Evolutionary conservation across 2,888 invertebrate genomes (phyloP).

Genomic region (Agrilus biguttatus): DNA sequence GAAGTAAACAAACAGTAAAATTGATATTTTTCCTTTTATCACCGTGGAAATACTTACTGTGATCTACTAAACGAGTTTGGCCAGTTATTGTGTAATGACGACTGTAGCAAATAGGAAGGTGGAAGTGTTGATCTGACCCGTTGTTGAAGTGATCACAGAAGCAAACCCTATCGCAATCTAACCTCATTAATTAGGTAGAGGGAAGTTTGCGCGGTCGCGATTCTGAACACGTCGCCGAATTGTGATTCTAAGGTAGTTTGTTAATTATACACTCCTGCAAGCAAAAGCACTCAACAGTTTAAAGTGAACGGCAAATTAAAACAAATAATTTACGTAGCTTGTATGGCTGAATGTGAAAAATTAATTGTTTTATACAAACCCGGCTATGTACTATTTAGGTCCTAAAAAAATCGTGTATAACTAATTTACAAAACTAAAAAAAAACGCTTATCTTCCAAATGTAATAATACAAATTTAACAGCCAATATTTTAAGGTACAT

Average conservation of each 20-base stretch:
- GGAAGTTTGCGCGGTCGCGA: slow-evolving; percentile 16
- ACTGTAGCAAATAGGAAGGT: not conserved
- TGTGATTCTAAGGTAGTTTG: slow-evolving; percentile 32
- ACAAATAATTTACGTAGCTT: slow-evolving; percentile 24
- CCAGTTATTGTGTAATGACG: too few species aligned
- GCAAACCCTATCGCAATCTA: slow-evolving; percentile 21
- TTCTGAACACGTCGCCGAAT: slow-evolving; percentile 30
- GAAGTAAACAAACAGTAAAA: too few species aligned
- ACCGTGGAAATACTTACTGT: too few species aligned
- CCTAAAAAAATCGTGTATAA: too few species aligned
- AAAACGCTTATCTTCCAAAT: too few species aligned
- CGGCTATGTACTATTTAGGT: too few species aligned
- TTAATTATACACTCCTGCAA: slow-evolving; percentile 28
- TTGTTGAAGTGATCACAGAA: slow-evolving; percentile 15
- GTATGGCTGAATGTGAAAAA: slow-evolving; percentile 16
- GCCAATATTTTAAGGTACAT: too few species aligned
- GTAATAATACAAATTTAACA: too few species aligned
- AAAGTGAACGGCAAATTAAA: slow-evolving; percentile 26
- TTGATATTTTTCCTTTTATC: too few species aligned
- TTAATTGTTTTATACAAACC: slow-evolving; percentile 9
- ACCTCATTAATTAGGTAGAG: slow-evolving; percentile 21
- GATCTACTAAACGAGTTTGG: too few species aligned
- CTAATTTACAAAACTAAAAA: too few species aligned
- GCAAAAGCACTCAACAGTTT: slow-evolving; percentile 20
- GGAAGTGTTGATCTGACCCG: slow-evolving; percentile 10